A percentile compares a stretch with the other conserved stretches of the same genome.
Evolutionary conservation across 2,797 vertebrate species (phyloP).

Genomic region (Gobio occitaniae): DNA sequence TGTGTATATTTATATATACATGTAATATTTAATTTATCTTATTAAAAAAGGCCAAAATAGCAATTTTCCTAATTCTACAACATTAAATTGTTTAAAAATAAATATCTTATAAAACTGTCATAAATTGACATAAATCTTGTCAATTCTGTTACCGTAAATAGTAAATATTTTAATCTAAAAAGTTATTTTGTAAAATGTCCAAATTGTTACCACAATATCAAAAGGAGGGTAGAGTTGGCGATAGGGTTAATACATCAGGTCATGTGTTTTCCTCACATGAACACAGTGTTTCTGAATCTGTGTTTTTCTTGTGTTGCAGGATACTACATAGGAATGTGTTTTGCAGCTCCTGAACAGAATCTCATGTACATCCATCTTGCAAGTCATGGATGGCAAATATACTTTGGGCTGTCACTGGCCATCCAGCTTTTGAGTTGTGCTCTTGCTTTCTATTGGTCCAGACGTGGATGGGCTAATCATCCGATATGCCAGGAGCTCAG

Average conservation of each 20-base stretch:
- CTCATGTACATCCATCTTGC: slow-evolving; percentile 78
- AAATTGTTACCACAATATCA: no score
- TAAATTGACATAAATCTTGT: no score
- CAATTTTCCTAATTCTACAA: no score
- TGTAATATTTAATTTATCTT: no score
- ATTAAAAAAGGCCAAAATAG: no score
- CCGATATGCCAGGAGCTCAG: slow-evolving; percentile 81
- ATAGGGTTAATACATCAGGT: no score
- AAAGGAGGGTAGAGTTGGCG: background rate
- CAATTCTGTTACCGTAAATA: no score
- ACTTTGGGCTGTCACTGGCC: slow-evolving; percentile 77
- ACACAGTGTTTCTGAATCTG: background rate
- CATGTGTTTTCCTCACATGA: background rate
- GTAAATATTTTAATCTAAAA: no score
- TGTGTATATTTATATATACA: no score
- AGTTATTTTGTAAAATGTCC: no score
- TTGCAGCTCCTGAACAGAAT: slow-evolving; percentile 88
- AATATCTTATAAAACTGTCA: no score
- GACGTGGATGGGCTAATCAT: slow-evolving; percentile 82
- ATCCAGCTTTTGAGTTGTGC: slow-evolving; percentile 75
- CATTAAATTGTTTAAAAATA: no score
- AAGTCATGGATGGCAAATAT: slow-evolving; percentile 80
- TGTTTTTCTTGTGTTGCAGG: slow-evolving; percentile 73
- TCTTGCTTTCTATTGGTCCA: slow-evolving; percentile 87
- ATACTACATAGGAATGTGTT: slow-evolving; percentile 93